These are phyloP conservation scores for Nemapogon koenigi DNA, from an alignment of 2,888 invertebrate species.

Conservation along the genomic window DNA sequence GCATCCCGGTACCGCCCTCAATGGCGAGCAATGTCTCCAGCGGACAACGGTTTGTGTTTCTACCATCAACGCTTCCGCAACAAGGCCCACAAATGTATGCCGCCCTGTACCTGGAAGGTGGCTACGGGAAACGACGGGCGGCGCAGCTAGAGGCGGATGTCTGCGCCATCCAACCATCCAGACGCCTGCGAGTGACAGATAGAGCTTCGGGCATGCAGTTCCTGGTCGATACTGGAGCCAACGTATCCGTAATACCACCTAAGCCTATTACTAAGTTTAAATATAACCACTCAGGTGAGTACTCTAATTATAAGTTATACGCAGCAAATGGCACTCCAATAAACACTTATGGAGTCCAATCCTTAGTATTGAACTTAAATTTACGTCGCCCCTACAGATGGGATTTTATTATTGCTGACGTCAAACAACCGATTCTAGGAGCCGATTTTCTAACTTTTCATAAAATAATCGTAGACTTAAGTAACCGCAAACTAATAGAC, in stretches of 20 bases:
- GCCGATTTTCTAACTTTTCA: constrained; percentile 15
- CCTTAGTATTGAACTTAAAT: constrained; percentile 12
- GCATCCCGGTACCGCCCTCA: no score
- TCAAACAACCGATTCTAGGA: constrained; percentile 15
- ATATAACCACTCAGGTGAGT: no score
- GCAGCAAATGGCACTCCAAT: constrained; percentile 19
- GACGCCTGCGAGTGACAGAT: constrained; percentile 16
- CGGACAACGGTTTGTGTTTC: constrained; percentile 1
- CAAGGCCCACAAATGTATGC: background rate
- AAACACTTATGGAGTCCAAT: constrained; percentile 13
- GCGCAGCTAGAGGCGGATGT: constrained; percentile 14
- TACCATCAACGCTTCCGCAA: background rate
- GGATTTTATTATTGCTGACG: constrained; percentile 14
- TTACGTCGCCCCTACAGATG: constrained; percentile 14
- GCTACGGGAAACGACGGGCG: constrained; percentile 13
- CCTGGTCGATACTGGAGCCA: constrained; percentile 13
- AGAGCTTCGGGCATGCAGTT: constrained; percentile 11
- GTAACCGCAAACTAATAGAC: constrained; percentile 14
- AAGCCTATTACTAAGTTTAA: background rate
- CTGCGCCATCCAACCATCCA: constrained; percentile 9
- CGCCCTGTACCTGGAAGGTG: background rate
- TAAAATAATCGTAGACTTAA: constrained; percentile 13
- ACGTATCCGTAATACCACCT: constrained; percentile 13
- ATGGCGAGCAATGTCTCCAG: no score
- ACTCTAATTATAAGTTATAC: constrained; percentile 15